Percentiles rank a stretch among this genome's conserved stretches.
These are phyloP conservation scores for Lamproptera curius DNA, from an alignment of 2,888 invertebrate species.

Conservation along the genomic window DNA sequence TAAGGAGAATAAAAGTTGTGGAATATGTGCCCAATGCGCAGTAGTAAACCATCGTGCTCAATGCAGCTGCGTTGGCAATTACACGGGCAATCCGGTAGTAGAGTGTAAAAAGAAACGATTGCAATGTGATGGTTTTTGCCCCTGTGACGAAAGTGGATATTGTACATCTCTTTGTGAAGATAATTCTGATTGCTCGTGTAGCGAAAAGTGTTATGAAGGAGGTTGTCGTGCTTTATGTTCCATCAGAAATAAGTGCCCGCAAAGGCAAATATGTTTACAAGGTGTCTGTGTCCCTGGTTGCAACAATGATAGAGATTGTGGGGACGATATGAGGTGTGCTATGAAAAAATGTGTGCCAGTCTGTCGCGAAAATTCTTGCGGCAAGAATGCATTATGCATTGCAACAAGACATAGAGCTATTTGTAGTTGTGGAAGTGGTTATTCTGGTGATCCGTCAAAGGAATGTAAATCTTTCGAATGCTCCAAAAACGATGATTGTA, in stretches of 20 bases:
- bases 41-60: slow-evolving; percentile 91
- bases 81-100: slow-evolving; percentile 88
- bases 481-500: slow-evolving; percentile 85
- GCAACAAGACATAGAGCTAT: slow-evolving; percentile 89
- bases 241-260: slow-evolving; percentile 81
- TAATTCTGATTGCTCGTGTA: slow-evolving; percentile 86
- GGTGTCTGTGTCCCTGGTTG: slow-evolving; percentile 90
- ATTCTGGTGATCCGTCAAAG: slow-evolving; percentile 87
- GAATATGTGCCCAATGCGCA: slow-evolving; percentile 89
- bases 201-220: slow-evolving; percentile 85
- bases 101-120: slow-evolving; percentile 85
- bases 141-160: slow-evolving; percentile 89
- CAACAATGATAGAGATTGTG: slow-evolving; percentile 87
- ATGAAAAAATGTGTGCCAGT: slow-evolving; percentile 83
- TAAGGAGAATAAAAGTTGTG: slow-evolving; percentile 84
- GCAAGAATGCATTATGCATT: slow-evolving; percentile 87
- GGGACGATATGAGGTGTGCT: slow-evolving; percentile 85
- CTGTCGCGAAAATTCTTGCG: slow-evolving; percentile 85
- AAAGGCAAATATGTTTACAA: slow-evolving; percentile 86
- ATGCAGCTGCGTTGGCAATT: slow-evolving; percentile 90
- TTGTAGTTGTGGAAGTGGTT: slow-evolving; percentile 92
- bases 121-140: slow-evolving; percentile 86
- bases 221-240: slow-evolving; percentile 87
- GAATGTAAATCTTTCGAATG: slow-evolving; percentile 89
- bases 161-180: slow-evolving; percentile 84